These are phyloP conservation scores for Temnothorax nylanderi DNA, from an alignment of 1,140 invertebrate species.

Conservation along the genomic window DNA sequence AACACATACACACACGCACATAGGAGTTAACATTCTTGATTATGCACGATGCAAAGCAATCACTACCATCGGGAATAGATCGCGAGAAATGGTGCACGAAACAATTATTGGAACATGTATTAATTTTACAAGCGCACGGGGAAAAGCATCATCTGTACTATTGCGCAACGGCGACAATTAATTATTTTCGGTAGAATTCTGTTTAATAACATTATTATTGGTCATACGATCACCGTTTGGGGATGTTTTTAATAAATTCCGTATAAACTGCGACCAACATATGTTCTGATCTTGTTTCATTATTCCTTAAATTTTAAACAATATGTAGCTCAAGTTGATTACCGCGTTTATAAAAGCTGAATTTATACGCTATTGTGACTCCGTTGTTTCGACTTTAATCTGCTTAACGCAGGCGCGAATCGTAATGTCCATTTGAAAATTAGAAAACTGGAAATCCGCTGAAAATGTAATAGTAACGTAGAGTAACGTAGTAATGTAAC, in stretches of 20 bases:
- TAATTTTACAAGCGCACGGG: constrained; percentile 41
- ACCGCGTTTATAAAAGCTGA: background rate
- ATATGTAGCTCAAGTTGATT: background rate
- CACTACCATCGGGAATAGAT: constrained; percentile 23
- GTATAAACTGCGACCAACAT: background rate
- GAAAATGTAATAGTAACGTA: background rate
- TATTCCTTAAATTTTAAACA: background rate
- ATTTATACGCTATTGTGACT: background rate
- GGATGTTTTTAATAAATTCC: constrained; percentile 14
- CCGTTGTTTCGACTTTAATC: background rate
- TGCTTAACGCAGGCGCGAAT: background rate
- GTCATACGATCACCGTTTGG: constrained; percentile 7
- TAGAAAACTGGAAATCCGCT: constrained; percentile 25
- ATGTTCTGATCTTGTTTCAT: background rate
- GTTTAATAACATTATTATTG: constrained; percentile 63
- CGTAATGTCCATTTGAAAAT: constrained; percentile 1
- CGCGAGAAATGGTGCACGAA: constrained; percentile 37
- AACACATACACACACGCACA: background rate
- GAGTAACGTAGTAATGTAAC: background rate
- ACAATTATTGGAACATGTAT: constrained; percentile 47
- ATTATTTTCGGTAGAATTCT: constrained; percentile 14
- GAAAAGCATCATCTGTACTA: constrained; percentile 29
- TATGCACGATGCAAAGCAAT: constrained; percentile 22
- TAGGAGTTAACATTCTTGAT: constrained; percentile 16
- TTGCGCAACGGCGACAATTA: constrained; percentile 15